These are phyloP conservation scores for Rhamphomyia laevipes DNA, from an alignment of 2,888 invertebrate genomes.

Conservation along the genomic window DNA sequence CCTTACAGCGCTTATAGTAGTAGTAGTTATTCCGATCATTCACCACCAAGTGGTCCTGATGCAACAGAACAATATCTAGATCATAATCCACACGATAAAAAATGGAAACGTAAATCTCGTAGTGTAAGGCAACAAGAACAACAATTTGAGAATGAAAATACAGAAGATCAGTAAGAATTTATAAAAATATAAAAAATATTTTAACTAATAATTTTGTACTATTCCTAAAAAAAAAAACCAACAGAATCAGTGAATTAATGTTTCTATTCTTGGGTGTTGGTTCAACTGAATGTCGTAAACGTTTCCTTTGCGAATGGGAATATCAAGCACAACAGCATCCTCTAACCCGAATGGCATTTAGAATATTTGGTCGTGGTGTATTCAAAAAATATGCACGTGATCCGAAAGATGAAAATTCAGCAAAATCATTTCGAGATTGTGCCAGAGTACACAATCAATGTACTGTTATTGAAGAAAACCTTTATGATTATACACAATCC, in stretches of 20 bases:
- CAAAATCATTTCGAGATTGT: conserved; percentile 30
- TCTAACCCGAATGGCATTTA: conserved; percentile 32
- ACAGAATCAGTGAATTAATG: conserved; percentile 33
- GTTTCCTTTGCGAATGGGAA: conserved; percentile 43
- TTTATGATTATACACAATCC: background rate
- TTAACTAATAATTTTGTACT: background rate
- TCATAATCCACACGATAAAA: conserved; percentile 20
- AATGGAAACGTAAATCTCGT: conserved; percentile 15
- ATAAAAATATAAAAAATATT: background rate
- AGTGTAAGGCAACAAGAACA: background rate
- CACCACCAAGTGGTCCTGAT: conserved; percentile 10
- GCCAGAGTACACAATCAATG: conserved; percentile 31
- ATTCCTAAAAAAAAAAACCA: background rate
- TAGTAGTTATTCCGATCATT: conserved; percentile 11
- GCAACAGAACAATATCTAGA: conserved; percentile 9
- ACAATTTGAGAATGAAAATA: background rate
- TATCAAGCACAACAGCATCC: conserved; percentile 35
- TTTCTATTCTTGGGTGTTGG: conserved; percentile 34
- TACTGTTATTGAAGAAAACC: conserved; percentile 23
- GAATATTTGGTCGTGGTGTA: conserved; percentile 32
- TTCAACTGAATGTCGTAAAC: conserved; percentile 37
- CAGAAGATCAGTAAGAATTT: conserved; percentile 28
- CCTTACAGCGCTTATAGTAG: conserved; percentile 15
- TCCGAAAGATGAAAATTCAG: conserved; percentile 22
- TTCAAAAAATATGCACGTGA: conserved; percentile 31